Evolutionary conservation across 2,797 vertebrate species (phyloP).

Genomic region (Menidia menidia): DNA sequence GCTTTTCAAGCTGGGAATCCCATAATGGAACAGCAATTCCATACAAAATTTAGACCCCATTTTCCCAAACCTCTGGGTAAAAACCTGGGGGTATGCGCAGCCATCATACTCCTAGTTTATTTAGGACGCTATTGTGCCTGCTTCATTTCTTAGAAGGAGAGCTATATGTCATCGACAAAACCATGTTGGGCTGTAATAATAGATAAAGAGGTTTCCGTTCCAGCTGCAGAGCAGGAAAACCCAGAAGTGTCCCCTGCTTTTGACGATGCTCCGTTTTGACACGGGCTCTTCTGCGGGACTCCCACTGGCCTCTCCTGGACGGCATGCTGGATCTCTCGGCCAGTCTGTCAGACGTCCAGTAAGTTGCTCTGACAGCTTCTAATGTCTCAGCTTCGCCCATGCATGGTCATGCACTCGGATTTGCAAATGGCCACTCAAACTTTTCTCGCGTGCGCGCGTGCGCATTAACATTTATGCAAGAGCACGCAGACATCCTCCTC

Average conservation of each 20-base stretch:
- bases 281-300: slow-evolving; percentile 44
- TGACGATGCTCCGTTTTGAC: slow-evolving; percentile 48
- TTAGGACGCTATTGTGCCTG: background rate
- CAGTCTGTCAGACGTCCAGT: slow-evolving; percentile 36
- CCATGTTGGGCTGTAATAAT: background rate
- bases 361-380: slow-evolving; percentile 45
- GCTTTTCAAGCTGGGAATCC: too few relatives aligned
- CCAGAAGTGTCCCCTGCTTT: slow-evolving; percentile 11
- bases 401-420: slow-evolving; percentile 19
- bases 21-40: too few relatives aligned
- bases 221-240: background rate
- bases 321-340: slow-evolving; percentile 13
- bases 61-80: too few relatives aligned
- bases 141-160: background rate
- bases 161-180: background rate
- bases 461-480: slow-evolving; percentile 10
- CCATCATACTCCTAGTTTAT: background rate
- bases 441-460: background rate
- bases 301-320: slow-evolving; percentile 30
- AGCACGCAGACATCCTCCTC: slow-evolving; percentile 2
- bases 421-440: slow-evolving; percentile 29
- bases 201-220: slow-evolving; percentile 19
- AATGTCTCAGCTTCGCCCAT: slow-evolving; percentile 30
- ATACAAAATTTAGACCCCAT: too few relatives aligned
- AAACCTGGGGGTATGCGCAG: background rate